phyloP scores from a whole-genome alignment of 2,888 invertebrate species.

The Melinaea marsaeus region DNA sequence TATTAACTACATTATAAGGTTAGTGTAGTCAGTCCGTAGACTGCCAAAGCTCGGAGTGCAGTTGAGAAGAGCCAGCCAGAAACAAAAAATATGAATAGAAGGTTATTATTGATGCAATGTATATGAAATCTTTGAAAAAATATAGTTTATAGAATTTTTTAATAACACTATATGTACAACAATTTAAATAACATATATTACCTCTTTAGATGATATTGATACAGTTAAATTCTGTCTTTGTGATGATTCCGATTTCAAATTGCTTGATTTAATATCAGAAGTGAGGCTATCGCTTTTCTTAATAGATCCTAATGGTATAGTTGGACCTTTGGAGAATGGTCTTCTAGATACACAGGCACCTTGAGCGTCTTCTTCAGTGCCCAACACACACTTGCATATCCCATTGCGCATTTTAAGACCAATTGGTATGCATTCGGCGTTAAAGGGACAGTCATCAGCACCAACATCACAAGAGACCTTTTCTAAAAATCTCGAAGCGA shows the following conservation, averaged over 20 bases:
- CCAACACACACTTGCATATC: slow-evolving; percentile 83
- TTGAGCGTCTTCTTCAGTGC: slow-evolving; percentile 72
- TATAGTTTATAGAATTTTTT: too few relatives aligned
- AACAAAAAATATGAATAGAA: too few relatives aligned
- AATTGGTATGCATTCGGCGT: slow-evolving; percentile 82
- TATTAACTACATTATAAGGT: too few relatives aligned
- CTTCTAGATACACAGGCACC: slow-evolving; percentile 59
- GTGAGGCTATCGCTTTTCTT: slow-evolving; percentile 54
- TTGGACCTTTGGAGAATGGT: slow-evolving; percentile 66
- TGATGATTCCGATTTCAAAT: slow-evolving; percentile 53
- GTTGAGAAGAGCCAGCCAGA: too few relatives aligned
- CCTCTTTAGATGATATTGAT: slow-evolving; percentile 85
- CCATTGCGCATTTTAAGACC: slow-evolving; percentile 79
- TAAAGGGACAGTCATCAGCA: slow-evolving; percentile 78
- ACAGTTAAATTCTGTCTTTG: slow-evolving; percentile 83
- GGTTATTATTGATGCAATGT: too few relatives aligned
- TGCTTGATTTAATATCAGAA: slow-evolving; percentile 46
- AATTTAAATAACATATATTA: slow-evolving; percentile 47
- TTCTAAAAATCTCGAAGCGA: slow-evolving; percentile 69
- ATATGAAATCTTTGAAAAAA: not conserved
- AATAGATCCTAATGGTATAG: slow-evolving; percentile 51
- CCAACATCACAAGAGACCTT: slow-evolving; percentile 80
- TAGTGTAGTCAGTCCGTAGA: too few relatives aligned
- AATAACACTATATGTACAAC: not conserved
- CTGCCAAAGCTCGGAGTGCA: not conserved